A percentile compares a stretch with the other conserved stretches of the same genome.
These are phyloP conservation scores for Tetramorium simillimum DNA, from an alignment of 1,140 invertebrate species.

Conservation along the genomic window DNA sequence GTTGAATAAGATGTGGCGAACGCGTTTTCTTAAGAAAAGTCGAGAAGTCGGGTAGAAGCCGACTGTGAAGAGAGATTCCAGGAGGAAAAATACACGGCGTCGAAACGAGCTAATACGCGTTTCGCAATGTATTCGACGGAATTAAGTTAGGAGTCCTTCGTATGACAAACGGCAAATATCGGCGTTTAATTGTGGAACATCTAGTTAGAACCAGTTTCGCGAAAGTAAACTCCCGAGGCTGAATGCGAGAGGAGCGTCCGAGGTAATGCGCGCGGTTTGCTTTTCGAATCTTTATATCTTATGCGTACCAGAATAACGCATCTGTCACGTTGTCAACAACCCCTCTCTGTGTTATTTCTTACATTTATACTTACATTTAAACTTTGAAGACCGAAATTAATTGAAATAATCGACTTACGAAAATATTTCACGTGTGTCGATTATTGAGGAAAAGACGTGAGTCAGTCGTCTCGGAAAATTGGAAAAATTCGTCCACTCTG, in stretches of 20 bases:
- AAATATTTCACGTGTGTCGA: background rate
- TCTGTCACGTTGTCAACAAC: background rate
- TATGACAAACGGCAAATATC: conserved; percentile 50
- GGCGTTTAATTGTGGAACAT: conserved; percentile 42
- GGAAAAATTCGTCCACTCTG: background rate
- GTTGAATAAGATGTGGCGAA: background rate
- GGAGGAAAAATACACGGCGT: conserved; percentile 29
- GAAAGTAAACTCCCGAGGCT: conserved; percentile 11
- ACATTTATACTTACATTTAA: too few relatives aligned
- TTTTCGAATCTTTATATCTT: background rate
- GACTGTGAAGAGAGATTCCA: background rate
- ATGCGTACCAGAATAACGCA: background rate
- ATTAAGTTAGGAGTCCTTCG: conserved; percentile 26
- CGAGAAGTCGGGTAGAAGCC: background rate
- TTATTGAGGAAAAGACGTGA: background rate
- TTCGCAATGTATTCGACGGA: conserved; percentile 50
- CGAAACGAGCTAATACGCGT: conserved; percentile 19
- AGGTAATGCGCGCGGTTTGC: background rate
- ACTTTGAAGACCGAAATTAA: background rate
- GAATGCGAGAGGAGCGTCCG: background rate
- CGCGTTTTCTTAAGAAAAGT: too few relatives aligned
- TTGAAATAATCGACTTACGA: background rate
- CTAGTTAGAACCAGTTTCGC: conserved; percentile 57
- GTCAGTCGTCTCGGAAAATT: background rate
- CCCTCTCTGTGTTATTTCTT: background rate